A percentile compares a stretch with the other conserved stretches of the same genome.
Evolutionary conservation across 2,797 vertebrate species (phyloP).

Genomic region (Mico argentatus): DNA sequence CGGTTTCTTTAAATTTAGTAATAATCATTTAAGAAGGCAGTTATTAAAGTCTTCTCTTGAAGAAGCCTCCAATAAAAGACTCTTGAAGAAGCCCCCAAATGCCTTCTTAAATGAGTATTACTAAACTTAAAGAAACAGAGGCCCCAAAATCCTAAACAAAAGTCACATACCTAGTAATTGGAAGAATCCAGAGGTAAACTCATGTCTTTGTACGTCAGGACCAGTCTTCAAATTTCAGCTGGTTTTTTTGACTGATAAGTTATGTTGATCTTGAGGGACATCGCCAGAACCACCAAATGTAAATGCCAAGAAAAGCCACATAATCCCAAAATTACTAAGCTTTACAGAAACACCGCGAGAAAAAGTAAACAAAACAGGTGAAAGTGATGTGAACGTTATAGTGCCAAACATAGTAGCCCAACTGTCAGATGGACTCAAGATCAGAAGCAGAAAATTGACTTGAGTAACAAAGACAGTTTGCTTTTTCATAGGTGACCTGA

Average conservation of each 20-base stretch:
- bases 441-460: neutral
- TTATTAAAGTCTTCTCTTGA: neutral
- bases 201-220: neutral
- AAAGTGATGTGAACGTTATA: neutral
- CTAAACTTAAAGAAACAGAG: neutral
- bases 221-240: neutral
- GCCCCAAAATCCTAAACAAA: neutral
- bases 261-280: neutral
- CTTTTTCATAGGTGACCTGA: neutral
- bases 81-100: too few relatives aligned
- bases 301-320: neutral
- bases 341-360: neutral
- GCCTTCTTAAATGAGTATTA: neutral
- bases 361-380: neutral
- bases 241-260: neutral
- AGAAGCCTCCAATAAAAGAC: too few relatives aligned
- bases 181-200: neutral
- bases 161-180: neutral
- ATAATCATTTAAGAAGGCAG: neutral
- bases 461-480: conserved; percentile 24
- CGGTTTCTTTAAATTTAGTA: neutral
- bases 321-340: neutral
- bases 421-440: neutral
- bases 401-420: neutral
- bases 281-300: neutral